These are phyloP conservation scores for Sinonovacula constricta DNA, from an alignment of 1,140 invertebrate genomes.

Conservation along the genomic window DNA sequence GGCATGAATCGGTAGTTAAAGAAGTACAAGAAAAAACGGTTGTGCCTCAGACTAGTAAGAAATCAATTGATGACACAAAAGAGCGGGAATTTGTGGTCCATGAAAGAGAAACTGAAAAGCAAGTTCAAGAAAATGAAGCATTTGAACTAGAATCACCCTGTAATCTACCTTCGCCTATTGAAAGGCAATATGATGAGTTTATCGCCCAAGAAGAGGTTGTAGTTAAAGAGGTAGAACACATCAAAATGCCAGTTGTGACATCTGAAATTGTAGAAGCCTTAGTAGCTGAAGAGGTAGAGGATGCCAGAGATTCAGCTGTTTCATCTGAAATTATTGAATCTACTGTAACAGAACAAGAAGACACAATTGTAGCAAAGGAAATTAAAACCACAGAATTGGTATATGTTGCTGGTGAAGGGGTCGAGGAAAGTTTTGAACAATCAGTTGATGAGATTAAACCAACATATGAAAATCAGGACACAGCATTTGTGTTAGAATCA, in stretches of 20 bases:
- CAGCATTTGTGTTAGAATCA: too few relatives aligned
- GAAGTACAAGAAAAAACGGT: constrained; percentile 9
- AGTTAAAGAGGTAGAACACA: constrained; percentile 6
- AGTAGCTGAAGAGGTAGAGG: background rate
- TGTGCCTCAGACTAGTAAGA: constrained; percentile 17
- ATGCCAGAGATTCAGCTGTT: background rate
- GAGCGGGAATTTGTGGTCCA: constrained; percentile 47
- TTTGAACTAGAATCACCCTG: constrained; percentile 35
- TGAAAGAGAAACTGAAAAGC: too few relatives aligned
- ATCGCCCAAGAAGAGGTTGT: constrained; percentile 8
- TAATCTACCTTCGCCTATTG: constrained; percentile 27
- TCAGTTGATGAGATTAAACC: too few relatives aligned
- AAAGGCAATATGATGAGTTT: constrained; percentile 21
- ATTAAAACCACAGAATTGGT: constrained; percentile 29
- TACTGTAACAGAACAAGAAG: constrained; percentile 44
- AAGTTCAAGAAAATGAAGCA: constrained; percentile 15
- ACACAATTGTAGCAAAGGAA: constrained; percentile 9
- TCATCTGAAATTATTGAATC: constrained; percentile 20
- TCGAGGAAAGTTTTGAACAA: too few relatives aligned
- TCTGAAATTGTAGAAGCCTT: background rate
- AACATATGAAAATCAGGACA: too few relatives aligned
- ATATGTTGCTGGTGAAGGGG: too few relatives aligned
- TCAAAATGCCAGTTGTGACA: background rate
- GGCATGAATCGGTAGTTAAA: constrained; percentile 39
- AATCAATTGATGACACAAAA: constrained; percentile 16